Evolutionary conservation across 2,888 invertebrate genomes (phyloP), one percentile per base, ranked within the genome.

Genomic region (Thymelicus sylvestris): DNA sequence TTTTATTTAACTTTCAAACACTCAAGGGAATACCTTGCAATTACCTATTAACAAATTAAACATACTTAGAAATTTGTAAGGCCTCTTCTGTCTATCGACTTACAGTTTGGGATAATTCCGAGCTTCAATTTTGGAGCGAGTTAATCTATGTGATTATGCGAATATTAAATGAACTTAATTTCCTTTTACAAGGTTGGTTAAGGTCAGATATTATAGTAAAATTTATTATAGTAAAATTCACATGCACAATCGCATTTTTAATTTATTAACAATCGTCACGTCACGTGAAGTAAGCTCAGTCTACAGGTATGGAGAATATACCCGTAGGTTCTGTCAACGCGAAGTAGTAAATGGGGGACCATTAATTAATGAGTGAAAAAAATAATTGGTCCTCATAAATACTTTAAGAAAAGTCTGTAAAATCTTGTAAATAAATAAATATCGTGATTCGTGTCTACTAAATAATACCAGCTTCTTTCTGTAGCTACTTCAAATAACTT

Each of bases 41-140:
- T 90, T 90, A 89, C 86, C 87, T 88, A 88, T 87, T 87, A 87
- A 85, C 89, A 89, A 88, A 90, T 90, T 88, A 86, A 89, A 86
- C 85, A 83, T 77, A 73, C 74, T 77, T 65, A 76, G 38, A 57
- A 38, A 57, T 71, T 66, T 61, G 50, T 83, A 85, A 74, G 86
- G 86, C 82, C 80, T 87, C 85, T 75, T 80, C 50, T 70, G 65
- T 70, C 69, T 83, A 84, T 84, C 84, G 79, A 82, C 81, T 86
- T 86, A 83, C 80, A 75, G 76, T 83, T 80, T 79, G 74, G 76
- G 74, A 62, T 71, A 71, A 66, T 66, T 61, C 70, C 61, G 44
- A 59, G 70, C 64, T 69, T 69, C 64, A 64, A 69, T 64, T 69
- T 69, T 57, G 62, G 38, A 68, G 68, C 63, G 15, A 63, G 47